These are phyloP conservation scores for Scaptomyza cyrtandrae DNA, from an alignment of 2,888 invertebrate genomes.

Conservation along the genomic window DNA sequence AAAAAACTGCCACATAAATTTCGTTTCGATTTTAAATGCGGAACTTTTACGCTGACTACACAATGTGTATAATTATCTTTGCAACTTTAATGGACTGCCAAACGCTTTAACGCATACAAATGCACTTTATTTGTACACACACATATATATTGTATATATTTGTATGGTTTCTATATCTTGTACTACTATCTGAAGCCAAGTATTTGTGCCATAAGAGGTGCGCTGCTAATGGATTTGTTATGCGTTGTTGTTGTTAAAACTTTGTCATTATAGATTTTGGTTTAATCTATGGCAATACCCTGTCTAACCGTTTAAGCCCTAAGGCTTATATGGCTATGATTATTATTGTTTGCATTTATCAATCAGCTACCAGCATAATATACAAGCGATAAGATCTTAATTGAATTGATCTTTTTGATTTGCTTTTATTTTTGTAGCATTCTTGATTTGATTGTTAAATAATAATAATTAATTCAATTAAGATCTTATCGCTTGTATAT, in stretches of 20 bases:
- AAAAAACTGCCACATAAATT: slow-evolving; percentile 28
- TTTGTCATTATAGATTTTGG: neutral
- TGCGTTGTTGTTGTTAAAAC: slow-evolving; percentile 11
- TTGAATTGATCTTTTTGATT: too few species aligned
- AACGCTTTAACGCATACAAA: slow-evolving; percentile 22
- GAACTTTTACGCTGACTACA: slow-evolving; percentile 39
- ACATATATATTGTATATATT: neutral
- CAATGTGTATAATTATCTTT: slow-evolving; percentile 33
- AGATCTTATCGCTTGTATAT: too few species aligned
- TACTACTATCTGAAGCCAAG: neutral
- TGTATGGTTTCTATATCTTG: neutral
- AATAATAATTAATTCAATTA: too few species aligned
- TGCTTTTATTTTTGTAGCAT: too few species aligned
- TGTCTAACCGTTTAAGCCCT: neutral
- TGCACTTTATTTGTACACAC: slow-evolving; percentile 3
- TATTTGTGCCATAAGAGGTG: too few species aligned
- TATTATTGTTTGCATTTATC: neutral
- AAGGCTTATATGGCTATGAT: neutral
- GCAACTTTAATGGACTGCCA: slow-evolving; percentile 15
- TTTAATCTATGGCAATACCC: neutral
- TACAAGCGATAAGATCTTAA: neutral
- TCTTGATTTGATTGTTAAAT: too few species aligned
- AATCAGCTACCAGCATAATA: neutral
- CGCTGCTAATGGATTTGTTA: slow-evolving; percentile 24
- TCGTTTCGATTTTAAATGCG: slow-evolving; percentile 42